Conservation (phyloP, 2,888 invertebrate species). For the Nomada flava region DNA sequence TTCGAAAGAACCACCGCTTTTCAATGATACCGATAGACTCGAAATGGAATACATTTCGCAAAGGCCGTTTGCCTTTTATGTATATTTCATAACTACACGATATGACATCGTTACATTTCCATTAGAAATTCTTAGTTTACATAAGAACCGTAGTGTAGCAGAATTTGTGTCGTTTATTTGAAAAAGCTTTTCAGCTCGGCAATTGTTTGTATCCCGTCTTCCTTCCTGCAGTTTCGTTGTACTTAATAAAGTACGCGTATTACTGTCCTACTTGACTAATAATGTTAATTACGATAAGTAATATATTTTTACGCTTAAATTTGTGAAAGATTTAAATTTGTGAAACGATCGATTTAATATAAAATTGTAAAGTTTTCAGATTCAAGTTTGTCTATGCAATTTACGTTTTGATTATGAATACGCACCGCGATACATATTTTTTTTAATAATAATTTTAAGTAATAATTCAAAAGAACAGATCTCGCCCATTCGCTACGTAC, state of each 20-base stretch:
- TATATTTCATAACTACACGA: background rate
- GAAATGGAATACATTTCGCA: background rate
- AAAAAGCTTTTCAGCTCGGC: conserved; percentile 4
- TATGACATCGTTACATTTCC: conserved; percentile 20
- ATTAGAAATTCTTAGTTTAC: conserved; percentile 19
- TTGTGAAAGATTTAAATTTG: background rate
- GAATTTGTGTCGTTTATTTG: conserved; percentile 9
- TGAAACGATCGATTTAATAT: no score
- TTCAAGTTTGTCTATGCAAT: no score
- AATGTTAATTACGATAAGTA: background rate
- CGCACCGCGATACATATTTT: no score
- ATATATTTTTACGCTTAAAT: background rate
- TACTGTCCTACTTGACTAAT: background rate
- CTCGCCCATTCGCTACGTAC: background rate
- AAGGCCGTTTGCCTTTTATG: background rate
- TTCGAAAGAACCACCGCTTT: background rate
- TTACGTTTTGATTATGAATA: background rate
- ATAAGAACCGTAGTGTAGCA: conserved; percentile 17
- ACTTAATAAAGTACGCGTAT: background rate
- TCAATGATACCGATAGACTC: background rate
- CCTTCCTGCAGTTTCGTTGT: background rate
- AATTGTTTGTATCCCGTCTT: background rate
- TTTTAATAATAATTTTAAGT: no score
- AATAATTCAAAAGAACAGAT: background rate
- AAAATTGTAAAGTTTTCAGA: no score